Percentiles rank a stretch among this genome's conserved stretches.
Conservation (phyloP, 2,113 vertebrate species). For the Haemorhous mexicanus region DNA sequence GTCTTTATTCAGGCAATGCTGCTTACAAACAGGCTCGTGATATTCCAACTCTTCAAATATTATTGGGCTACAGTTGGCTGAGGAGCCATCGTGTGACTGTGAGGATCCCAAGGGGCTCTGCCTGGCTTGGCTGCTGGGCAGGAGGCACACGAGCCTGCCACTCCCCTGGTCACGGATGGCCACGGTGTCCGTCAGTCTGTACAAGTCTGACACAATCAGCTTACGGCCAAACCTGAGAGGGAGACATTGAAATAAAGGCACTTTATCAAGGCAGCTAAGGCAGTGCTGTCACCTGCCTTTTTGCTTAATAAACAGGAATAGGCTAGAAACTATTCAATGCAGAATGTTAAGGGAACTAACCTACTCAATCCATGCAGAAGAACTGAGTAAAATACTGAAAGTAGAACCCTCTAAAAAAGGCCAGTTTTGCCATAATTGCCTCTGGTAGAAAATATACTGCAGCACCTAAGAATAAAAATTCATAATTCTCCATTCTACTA, state of each 20-base stretch:
- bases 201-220: constrained; percentile 84
- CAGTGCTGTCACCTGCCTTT: background rate
- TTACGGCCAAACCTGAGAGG: constrained; percentile 85
- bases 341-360: background rate
- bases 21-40: constrained; percentile 91
- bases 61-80: constrained; percentile 88
- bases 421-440: background rate
- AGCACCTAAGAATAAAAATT: background rate
- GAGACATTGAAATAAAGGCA: background rate
- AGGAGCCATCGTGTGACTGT: constrained; percentile 88
- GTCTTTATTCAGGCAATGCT: constrained; percentile 81
- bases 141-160: constrained; percentile 87
- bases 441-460: background rate
- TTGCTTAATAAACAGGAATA: background rate
- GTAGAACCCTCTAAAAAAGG: background rate
- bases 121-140: constrained; percentile 86
- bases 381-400: background rate
- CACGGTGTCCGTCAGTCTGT: constrained; percentile 86
- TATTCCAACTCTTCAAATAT: constrained; percentile 96
- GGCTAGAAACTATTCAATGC: background rate
- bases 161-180: constrained; percentile 88
- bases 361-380: background rate
- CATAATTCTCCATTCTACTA: background rate
- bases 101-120: constrained; percentile 93
- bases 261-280: background rate